These are phyloP conservation scores for Branchellion lobata DNA, from an alignment of 2,888 invertebrate genomes.

Conservation along the genomic window DNA sequence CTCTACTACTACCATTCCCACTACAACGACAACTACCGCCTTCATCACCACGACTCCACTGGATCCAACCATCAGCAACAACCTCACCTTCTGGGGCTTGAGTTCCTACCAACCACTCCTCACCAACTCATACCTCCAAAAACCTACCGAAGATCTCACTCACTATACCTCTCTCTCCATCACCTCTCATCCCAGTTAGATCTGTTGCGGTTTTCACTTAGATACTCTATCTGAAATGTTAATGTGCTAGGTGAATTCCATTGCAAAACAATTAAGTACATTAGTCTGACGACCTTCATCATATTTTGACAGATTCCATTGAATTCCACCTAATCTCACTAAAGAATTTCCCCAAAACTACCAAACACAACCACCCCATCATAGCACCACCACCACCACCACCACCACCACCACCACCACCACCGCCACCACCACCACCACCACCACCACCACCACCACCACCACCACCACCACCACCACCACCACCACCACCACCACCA, in stretches of 20 bases:
- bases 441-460: too few relatives aligned
- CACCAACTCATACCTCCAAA: neutral
- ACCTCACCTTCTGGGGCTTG: constrained; percentile 9
- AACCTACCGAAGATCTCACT: neutral
- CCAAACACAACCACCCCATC: too few relatives aligned
- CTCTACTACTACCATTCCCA: constrained; percentile 1
- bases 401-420: neutral
- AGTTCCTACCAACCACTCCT: neutral
- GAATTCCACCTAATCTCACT: too few relatives aligned
- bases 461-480: too few relatives aligned
- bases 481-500: too few relatives aligned
- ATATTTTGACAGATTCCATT: too few relatives aligned
- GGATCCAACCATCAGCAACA: neutral
- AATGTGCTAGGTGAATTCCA: too few relatives aligned
- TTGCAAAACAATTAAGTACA: too few relatives aligned
- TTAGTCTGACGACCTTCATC: too few relatives aligned
- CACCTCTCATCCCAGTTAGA: neutral
- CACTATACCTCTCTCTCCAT: neutral
- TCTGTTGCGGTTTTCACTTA: too few relatives aligned
- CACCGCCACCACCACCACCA: neutral
- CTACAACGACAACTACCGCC: neutral
- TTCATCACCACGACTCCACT: neutral
- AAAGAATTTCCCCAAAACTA: too few relatives aligned
- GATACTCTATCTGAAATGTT: too few relatives aligned
- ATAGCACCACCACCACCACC: neutral